Conservation (phyloP, 2,888 invertebrate species). For the Chaetogeoica ovagalla region DNA sequence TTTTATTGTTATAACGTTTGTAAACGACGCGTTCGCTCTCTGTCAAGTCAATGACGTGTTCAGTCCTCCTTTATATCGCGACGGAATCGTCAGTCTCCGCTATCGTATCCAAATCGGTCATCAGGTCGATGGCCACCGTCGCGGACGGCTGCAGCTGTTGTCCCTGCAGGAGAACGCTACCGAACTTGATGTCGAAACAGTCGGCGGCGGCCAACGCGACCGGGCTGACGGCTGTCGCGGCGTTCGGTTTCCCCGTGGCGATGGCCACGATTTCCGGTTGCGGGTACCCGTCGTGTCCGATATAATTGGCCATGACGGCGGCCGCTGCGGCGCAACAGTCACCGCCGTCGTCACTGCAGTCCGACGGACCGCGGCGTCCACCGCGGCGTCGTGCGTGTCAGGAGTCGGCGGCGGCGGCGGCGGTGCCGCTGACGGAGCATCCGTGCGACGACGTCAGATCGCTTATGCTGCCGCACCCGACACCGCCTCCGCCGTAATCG, state of each 20-base stretch:
- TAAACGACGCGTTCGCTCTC: no score
- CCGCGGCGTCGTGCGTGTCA: slow-evolving; percentile 18
- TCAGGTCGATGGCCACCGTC: slow-evolving; percentile 27
- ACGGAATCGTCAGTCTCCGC: slow-evolving; percentile 38
- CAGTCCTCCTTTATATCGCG: slow-evolving; percentile 12
- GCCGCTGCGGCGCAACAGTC: slow-evolving; percentile 25
- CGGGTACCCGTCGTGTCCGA: slow-evolving; percentile 52
- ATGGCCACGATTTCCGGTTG: slow-evolving; percentile 55
- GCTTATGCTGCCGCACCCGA: slow-evolving; percentile 25
- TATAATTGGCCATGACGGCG: slow-evolving; percentile 38
- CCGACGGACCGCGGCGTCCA: slow-evolving; percentile 18
- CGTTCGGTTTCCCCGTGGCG: slow-evolving; percentile 53
- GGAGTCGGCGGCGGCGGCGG: background rate
- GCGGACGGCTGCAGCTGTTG: background rate
- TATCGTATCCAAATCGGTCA: slow-evolving; percentile 45
- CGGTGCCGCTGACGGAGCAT: no score
- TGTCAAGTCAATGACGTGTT: no score
- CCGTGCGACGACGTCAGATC: slow-evolving; percentile 47
- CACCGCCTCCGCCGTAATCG: background rate
- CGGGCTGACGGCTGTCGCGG: slow-evolving; percentile 4
- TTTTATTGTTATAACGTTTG: no score
- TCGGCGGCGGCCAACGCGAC: slow-evolving; percentile 24
- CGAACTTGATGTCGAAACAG: slow-evolving; percentile 54
- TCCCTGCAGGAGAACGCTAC: slow-evolving; percentile 42
- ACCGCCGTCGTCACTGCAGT: background rate